phyloP scores from a whole-genome alignment of 2,888 invertebrate genomes.

The Eupithecia exiguata region DNA sequence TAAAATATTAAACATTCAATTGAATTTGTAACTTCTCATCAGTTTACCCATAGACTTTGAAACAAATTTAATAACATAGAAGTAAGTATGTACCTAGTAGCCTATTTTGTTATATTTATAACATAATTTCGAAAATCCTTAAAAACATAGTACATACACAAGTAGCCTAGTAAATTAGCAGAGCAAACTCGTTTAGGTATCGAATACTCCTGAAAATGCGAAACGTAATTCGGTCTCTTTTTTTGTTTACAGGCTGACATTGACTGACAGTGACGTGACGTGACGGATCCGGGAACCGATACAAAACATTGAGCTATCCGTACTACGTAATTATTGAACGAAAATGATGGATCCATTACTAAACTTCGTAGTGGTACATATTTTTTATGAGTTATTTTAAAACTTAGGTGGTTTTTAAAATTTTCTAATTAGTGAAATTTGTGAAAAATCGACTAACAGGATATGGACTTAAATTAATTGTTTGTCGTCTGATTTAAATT shows the following conservation, averaged over 20 bases:
- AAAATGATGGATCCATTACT: background rate
- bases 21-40: background rate
- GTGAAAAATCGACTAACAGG: background rate
- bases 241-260: slow-evolving; percentile 23
- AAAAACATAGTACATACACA: background rate
- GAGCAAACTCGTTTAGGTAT: background rate
- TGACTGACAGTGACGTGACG: slow-evolving; percentile 25
- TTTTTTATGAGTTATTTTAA: background rate
- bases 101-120: background rate
- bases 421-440: background rate
- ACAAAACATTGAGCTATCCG: background rate
- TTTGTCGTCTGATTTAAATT: background rate
- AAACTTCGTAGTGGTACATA: background rate
- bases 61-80: background rate
- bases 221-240: slow-evolving; percentile 1
- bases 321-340: background rate
- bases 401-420: background rate
- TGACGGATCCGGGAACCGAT: slow-evolving; percentile 19
- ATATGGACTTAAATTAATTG: background rate
- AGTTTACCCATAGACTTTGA: background rate
- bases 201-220: slow-evolving; percentile 4
- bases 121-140: background rate
- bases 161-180: background rate
- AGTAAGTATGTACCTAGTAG: background rate
- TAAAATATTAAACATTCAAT: slow-evolving; percentile 17